Evolutionary conservation across 2,797 vertebrate genomes (phyloP).

Genomic region (Antennarius maculatus): DNA sequence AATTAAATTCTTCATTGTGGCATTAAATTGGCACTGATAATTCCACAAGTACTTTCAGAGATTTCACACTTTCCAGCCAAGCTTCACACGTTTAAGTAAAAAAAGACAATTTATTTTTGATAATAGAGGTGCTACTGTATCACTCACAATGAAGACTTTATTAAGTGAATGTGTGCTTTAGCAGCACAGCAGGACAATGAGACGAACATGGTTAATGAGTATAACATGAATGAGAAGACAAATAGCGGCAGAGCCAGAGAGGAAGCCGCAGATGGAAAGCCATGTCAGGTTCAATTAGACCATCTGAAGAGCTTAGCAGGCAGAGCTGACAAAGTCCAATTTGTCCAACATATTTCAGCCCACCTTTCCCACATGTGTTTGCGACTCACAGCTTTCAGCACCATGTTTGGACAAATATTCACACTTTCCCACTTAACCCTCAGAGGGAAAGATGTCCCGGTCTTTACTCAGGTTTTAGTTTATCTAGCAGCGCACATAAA

Average conservation of each 20-base stretch:
- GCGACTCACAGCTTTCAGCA: conserved; percentile 59
- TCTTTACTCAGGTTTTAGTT: conserved; percentile 60
- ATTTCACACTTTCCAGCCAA: conserved; percentile 57
- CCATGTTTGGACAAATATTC: conserved; percentile 70
- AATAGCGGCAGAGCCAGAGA: conserved; percentile 65
- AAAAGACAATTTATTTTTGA: conserved; percentile 45
- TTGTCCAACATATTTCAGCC: conserved; percentile 73
- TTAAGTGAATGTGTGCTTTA: conserved; percentile 46
- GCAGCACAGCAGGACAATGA: conserved; percentile 63
- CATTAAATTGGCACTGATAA: conserved; percentile 37
- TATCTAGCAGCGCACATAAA: conserved; percentile 57
- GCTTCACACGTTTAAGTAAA: conserved; percentile 52
- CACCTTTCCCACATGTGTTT: conserved; percentile 76
- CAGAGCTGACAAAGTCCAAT: conserved; percentile 73
- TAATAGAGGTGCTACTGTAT: conserved; percentile 56
- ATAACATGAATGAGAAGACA: conserved; percentile 71
- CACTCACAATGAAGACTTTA: conserved; percentile 58
- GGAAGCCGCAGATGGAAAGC: conserved; percentile 72
- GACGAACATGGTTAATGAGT: conserved; percentile 63
- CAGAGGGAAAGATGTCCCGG: conserved; percentile 61
- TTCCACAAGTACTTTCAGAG: conserved; percentile 41
- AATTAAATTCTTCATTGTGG: conserved; percentile 34
- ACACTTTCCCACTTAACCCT: conserved; percentile 58
- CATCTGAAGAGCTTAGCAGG: conserved; percentile 62
- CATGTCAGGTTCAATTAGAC: conserved; percentile 78